Conservation (phyloP, 2,888 invertebrate genomes). For the Agonum fuliginosum region DNA sequence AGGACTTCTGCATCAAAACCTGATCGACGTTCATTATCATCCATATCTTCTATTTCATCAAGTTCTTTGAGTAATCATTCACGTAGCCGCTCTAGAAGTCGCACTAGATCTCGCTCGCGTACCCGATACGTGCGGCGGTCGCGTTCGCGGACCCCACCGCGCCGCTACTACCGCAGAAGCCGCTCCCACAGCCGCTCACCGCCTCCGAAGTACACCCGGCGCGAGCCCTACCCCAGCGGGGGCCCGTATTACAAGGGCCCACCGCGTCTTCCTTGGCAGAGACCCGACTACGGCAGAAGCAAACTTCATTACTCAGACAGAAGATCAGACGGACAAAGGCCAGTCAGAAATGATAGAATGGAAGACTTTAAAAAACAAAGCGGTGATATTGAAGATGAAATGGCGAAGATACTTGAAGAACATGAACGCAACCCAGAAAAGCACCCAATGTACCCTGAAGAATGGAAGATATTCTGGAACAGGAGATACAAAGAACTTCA, state of each 20-base stretch:
- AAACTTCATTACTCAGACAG: conserved; percentile 32
- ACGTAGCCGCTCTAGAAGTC: conserved; percentile 69
- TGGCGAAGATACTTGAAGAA: conserved; percentile 81
- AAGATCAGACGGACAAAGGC: neutral
- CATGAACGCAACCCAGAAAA: conserved; percentile 91
- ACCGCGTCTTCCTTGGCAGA: conserved; percentile 65
- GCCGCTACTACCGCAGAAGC: conserved; percentile 63
- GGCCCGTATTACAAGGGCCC: conserved; percentile 9
- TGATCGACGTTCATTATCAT: conserved; percentile 52
- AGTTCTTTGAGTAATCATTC: conserved; percentile 66
- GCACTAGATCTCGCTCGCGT: conserved; percentile 66
- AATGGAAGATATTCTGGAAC: conserved; percentile 95
- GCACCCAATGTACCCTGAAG: conserved; percentile 90
- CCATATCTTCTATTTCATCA: conserved; percentile 69
- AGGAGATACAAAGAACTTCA: conserved; percentile 87
- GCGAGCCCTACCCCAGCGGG: neutral
- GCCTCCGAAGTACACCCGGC: conserved; percentile 3
- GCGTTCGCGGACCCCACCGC: too few species aligned
- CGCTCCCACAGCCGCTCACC: conserved; percentile 16
- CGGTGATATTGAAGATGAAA: conserved; percentile 75
- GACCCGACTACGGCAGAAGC: conserved; percentile 65
- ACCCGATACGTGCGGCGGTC: neutral
- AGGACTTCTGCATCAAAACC: conserved; percentile 4
- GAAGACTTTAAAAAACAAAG: conserved; percentile 75
- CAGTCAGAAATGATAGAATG: conserved; percentile 71